Conservation (phyloP, 2,888 invertebrate genomes). For the Tyria jacobaeae region DNA sequence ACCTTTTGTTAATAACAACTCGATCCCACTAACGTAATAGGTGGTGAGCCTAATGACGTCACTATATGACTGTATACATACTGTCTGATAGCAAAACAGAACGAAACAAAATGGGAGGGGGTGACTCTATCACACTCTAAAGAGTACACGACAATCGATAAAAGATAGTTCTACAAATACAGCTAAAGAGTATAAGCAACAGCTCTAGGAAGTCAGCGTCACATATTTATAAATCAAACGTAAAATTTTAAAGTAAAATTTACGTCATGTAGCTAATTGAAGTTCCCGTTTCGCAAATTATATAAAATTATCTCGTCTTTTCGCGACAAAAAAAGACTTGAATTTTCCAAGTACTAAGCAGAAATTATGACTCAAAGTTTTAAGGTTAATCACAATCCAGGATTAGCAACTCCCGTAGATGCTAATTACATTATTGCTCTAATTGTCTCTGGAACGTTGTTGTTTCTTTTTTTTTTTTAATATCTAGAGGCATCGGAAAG, state of each 20-base stretch:
- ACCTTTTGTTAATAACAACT: no score
- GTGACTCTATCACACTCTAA: no score
- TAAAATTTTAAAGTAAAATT: not conserved
- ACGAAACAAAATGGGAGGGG: no score
- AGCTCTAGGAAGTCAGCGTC: no score
- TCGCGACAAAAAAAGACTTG: not conserved
- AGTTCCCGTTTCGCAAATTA: not conserved
- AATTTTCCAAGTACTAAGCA: slow-evolving; percentile 9
- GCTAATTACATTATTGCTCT: slow-evolving; percentile 10
- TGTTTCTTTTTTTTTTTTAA: not conserved
- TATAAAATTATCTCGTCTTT: not conserved
- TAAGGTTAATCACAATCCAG: slow-evolving; percentile 9
- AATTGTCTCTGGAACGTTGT: slow-evolving; percentile 8
- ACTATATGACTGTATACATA: no score
- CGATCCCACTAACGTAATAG: no score
- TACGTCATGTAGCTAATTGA: not conserved
- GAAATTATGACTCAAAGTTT: slow-evolving; percentile 7
- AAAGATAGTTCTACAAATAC: no score
- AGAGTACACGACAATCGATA: no score
- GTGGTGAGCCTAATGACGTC: no score
- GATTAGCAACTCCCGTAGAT: slow-evolving; percentile 6
- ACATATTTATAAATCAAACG: no score
- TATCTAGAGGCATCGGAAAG: not conserved
- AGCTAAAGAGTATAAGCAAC: no score
- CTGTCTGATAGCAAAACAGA: no score